Evolutionary conservation across 2,797 vertebrate genomes (phyloP).

Genomic region (Coilia nasus): DNA sequence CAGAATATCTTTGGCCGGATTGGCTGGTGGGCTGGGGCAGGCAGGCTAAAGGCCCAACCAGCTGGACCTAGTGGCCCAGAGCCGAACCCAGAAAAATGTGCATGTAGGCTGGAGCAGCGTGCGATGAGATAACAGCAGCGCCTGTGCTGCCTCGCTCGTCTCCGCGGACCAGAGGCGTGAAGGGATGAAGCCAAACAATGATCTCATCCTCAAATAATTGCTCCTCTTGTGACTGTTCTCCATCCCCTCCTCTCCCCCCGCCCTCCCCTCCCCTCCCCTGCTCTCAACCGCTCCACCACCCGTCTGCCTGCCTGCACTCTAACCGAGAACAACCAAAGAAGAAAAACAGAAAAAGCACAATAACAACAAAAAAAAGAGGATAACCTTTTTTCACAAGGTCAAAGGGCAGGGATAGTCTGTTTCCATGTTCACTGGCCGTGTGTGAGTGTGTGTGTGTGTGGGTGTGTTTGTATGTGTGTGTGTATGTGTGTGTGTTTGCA

Average conservation of each 20-base stretch:
- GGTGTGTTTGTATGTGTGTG: not conserved
- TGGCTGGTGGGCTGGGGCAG: not conserved
- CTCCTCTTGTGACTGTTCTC: constrained; percentile 75
- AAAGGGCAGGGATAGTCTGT: constrained; percentile 57
- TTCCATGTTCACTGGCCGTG: constrained; percentile 45
- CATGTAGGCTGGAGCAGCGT: constrained; percentile 56
- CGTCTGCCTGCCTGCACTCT: constrained; percentile 50
- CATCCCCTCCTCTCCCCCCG: constrained; percentile 49
- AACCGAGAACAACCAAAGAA: not conserved
- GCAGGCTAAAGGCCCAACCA: not conserved
- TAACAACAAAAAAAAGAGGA: constrained; percentile 57
- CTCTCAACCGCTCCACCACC: constrained; percentile 61
- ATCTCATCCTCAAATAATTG: constrained; percentile 83
- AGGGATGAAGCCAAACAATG: constrained; percentile 82
- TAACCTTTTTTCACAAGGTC: constrained; percentile 57
- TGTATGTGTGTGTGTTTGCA: not conserved
- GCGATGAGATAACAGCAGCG: constrained; percentile 73
- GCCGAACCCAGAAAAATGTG: constrained; percentile 64
- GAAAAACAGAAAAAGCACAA: constrained; percentile 62
- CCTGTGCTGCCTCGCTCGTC: constrained; percentile 71
- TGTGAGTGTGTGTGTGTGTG: not conserved
- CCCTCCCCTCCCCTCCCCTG: constrained; percentile 52
- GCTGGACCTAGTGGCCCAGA: constrained; percentile 59
- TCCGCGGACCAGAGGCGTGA: constrained; percentile 78
- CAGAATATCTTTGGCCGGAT: not conserved